Percentiles rank a stretch among this genome's conserved stretches.
Evolutionary conservation across 2,797 vertebrate genomes (phyloP).

Genomic region (Rhynchonycteris naso): DNA sequence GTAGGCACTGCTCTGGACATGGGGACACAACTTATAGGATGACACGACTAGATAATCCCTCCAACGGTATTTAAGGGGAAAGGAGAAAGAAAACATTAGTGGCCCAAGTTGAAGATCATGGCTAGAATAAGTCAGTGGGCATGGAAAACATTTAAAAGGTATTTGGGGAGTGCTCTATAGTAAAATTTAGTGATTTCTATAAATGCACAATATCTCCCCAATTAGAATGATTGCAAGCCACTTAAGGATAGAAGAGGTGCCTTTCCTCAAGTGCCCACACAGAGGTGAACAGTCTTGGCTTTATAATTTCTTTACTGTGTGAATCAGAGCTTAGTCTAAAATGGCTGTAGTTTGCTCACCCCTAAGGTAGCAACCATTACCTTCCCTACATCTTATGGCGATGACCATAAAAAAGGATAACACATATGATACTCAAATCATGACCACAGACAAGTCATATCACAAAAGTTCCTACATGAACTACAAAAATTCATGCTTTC

Average conservation of each 20-base stretch:
- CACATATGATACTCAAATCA: not conserved
- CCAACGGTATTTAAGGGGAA: not conserved
- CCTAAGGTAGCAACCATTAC: not conserved
- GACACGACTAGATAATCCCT: not conserved
- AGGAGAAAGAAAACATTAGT: not conserved
- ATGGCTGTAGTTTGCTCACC: not conserved
- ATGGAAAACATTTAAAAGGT: not conserved
- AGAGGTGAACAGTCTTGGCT: not conserved
- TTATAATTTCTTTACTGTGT: not conserved
- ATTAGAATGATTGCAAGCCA: not conserved
- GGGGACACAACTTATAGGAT: not conserved
- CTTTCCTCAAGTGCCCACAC: not conserved
- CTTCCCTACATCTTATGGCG: not conserved
- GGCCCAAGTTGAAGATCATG: not conserved
- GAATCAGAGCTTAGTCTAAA: not conserved
- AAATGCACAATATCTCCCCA: not conserved
- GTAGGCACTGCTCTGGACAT: not conserved
- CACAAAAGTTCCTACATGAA: not conserved
- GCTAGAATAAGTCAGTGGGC: not conserved
- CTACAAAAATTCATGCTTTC: not conserved
- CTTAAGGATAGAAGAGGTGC: not conserved
- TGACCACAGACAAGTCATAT: not conserved
- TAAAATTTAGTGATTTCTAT: not conserved
- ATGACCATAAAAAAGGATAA: slow-evolving; percentile 11
- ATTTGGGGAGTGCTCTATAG: not conserved